Percentiles rank a stretch among this genome's conserved stretches.
phyloP scores from a whole-genome alignment of 2,888 invertebrate species.

The Protophormia terraenovae region DNA sequence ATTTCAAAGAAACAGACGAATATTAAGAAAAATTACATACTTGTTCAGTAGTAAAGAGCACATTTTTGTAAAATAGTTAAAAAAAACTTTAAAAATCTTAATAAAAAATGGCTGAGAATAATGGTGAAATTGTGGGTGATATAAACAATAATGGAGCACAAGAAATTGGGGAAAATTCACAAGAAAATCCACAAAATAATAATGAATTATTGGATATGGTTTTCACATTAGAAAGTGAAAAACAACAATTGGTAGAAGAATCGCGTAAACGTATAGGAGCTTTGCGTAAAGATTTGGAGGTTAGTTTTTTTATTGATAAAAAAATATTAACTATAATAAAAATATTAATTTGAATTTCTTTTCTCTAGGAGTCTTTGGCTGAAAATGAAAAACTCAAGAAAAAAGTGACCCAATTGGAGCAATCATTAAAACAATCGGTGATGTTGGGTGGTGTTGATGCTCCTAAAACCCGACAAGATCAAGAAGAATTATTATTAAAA shows the following conservation, averaged over 20 bases:
- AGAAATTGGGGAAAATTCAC: constrained; percentile 3
- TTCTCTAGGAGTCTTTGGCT: constrained; percentile 73
- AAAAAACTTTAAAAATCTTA: constrained; percentile 19
- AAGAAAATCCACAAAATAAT: constrained; percentile 47
- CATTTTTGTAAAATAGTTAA: constrained; percentile 8
- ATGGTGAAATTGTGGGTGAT: constrained; percentile 71
- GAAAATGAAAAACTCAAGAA: constrained; percentile 79
- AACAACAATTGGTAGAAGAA: constrained; percentile 79
- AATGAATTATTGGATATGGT: constrained; percentile 80
- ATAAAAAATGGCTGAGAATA: constrained; percentile 74
- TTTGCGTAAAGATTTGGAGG: constrained; percentile 80
- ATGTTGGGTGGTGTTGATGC: constrained; percentile 78
- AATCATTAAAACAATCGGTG: constrained; percentile 79
- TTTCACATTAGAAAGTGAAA: constrained; percentile 80
- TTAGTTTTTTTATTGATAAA: constrained; percentile 70
- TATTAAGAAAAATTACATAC: constrained; percentile 53
- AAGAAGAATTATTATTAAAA: constrained; percentile 83
- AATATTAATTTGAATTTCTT: neutral
- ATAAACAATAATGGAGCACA: constrained; percentile 73
- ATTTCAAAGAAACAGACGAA: constrained; percentile 64
- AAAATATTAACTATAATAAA: neutral
- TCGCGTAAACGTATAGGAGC: constrained; percentile 77
- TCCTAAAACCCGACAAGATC: constrained; percentile 79
- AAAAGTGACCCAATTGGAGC: constrained; percentile 77
- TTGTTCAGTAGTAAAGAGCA: constrained; percentile 37